These are phyloP conservation scores for Acinonyx jubatus DNA, from an alignment of 2,113 vertebrate genomes.

Conservation along the genomic window DNA sequence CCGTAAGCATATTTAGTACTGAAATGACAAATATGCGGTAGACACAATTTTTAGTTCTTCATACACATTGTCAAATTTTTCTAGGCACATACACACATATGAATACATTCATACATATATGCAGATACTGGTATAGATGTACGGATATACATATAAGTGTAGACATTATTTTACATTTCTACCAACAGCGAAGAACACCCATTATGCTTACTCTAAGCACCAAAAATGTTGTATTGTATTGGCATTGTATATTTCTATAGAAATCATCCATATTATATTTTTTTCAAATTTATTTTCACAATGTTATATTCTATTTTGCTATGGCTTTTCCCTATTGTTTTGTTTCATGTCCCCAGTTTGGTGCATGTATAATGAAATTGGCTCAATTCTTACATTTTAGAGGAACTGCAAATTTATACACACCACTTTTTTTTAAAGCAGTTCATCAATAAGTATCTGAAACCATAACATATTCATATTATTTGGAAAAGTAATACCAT, in stretches of 20 bases:
- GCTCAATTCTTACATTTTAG: slow-evolving; percentile 41
- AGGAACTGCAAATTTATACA: slow-evolving; percentile 59
- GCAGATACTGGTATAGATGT: not conserved
- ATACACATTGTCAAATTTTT: not conserved
- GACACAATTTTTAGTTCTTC: not conserved
- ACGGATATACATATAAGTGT: not conserved
- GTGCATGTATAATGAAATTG: not conserved
- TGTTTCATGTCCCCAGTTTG: not conserved
- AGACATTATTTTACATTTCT: not conserved
- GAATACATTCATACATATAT: not conserved
- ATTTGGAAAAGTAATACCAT: slow-evolving; percentile 61
- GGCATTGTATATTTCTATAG: not conserved
- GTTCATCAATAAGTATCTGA: slow-evolving; percentile 41
- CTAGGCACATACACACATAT: not conserved
- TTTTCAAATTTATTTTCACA: not conserved
- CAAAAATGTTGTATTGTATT: not conserved
- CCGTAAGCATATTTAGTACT: not conserved
- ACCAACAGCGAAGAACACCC: not conserved
- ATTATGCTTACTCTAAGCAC: not conserved
- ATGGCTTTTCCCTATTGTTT: not conserved
- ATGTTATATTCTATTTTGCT: not conserved
- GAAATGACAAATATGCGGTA: not conserved
- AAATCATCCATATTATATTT: not conserved
- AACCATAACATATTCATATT: slow-evolving; percentile 64
- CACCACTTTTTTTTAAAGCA: slow-evolving; percentile 24